Conservation (phyloP, 2,113 vertebrate genomes). For the Halcyon malimbica region DNA sequence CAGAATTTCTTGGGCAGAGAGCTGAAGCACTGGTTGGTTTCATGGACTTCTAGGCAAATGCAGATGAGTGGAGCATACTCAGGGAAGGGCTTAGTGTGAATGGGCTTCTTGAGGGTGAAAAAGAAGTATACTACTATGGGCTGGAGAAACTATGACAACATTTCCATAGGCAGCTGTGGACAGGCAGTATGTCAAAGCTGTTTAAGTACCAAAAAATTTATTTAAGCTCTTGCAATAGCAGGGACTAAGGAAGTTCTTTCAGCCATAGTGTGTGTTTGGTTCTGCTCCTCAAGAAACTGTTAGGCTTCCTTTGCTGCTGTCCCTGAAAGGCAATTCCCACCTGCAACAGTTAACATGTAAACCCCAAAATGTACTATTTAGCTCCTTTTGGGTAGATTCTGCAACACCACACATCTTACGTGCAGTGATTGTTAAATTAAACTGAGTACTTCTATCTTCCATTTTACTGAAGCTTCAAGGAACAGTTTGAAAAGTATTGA, state of each 20-base stretch:
- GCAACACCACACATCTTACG: neutral
- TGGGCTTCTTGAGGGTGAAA: neutral
- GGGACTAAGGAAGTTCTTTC: neutral
- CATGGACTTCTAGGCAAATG: neutral
- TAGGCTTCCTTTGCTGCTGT: neutral
- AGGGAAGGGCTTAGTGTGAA: neutral
- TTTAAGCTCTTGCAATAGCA: neutral
- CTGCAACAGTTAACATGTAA: neutral
- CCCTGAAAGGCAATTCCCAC: neutral
- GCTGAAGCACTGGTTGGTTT: neutral
- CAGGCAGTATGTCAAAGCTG: neutral
- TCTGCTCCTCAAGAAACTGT: neutral
- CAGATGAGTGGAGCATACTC: neutral
- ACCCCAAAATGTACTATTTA: neutral
- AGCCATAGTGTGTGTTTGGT: neutral
- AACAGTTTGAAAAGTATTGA: neutral
- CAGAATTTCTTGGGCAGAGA: neutral
- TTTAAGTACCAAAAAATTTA: neutral
- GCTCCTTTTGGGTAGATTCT: neutral
- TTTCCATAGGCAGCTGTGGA: neutral
- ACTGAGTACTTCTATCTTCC: neutral
- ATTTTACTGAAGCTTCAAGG: neutral
- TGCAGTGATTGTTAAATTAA: neutral
- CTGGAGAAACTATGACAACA: neutral
- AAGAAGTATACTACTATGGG: neutral